Base-by-base conservation (phyloP, 2,113 vertebrate genomes). In the Tapirus terrestris region DNA sequence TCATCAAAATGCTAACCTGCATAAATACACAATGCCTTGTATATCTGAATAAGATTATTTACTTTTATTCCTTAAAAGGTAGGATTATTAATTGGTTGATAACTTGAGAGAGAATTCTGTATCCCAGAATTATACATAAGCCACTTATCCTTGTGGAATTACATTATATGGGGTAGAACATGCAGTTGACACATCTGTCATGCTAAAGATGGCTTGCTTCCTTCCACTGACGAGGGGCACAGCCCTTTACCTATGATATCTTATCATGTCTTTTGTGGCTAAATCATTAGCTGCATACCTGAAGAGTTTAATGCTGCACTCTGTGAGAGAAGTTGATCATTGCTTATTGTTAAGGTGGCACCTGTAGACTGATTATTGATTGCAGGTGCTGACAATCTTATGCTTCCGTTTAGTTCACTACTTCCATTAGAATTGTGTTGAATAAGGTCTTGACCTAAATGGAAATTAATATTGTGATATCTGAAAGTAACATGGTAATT, bases 311-410 rank as follows among this genome's bases (percentile, higher is more conserved):
- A 53, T 20, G 99, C 91, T 58, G 98, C 82, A 73, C 98, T 98
- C 97, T 99, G 99, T 98, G 99, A 98, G 96, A 99, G 99, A 43
- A 99, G 99, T 53, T 99, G 99, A 87, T 99, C 99, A 0, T 98
- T 99, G 97, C 98, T 99, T 97, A 99, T 98, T 27, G 99, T 99
- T 95, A 99, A 96, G 2, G 99, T 99, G 89, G 99, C 98, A 43
- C 98, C 98, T 75, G 98, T 86, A 45, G 98, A 97, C 79, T 98
- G 99, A 95, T 91, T 98, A 45, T 31, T 98, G 86, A 99, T 98
- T 45, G 97, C 27, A 17, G 99, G 98, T 0, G 99, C 97, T 8
- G 99, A 98, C 91, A 99, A 94, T 79, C 99, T 98, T 82, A 99
- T 98, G 81, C 99, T 98, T 56, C 99, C 98, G 8, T 98, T 99